Conservation (phyloP, 1,140 invertebrate genomes). For the Pomacea maculata region DNA sequence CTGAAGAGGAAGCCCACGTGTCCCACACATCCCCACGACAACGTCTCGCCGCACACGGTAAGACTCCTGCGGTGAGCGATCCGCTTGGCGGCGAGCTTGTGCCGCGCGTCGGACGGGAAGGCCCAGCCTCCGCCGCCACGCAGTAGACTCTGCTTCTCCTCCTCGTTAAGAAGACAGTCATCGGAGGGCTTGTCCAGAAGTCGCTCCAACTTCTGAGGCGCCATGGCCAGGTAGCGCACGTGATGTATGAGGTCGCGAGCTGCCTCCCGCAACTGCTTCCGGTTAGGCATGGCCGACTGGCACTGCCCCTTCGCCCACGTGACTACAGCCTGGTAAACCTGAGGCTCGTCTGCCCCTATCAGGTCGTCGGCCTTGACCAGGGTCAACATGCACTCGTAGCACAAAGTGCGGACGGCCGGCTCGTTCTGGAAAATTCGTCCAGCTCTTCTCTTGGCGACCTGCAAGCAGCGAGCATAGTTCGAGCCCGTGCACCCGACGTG, state of each 20-base stretch:
- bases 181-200: neutral
- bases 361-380: constrained; percentile 8
- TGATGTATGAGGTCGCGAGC: neutral
- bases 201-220: neutral
- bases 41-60: too few relatives aligned
- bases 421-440: neutral
- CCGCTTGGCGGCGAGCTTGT: too few relatives aligned
- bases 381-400: constrained; percentile 5
- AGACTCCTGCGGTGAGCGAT: too few relatives aligned
- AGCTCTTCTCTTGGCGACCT: neutral
- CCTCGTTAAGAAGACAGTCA: neutral
- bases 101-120: too few relatives aligned
- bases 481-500: neutral
- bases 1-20: too few relatives aligned
- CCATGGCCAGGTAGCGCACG: constrained; percentile 12
- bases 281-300: neutral
- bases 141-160: constrained; percentile 1
- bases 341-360: neutral
- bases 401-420: neutral
- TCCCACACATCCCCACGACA: too few relatives aligned
- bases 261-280: neutral
- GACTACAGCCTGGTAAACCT: neutral
- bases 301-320: neutral
- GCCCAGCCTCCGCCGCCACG: neutral
- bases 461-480: neutral